Evolutionary conservation across 1,140 invertebrate genomes (phyloP).

Genomic region (Lepidurus apus): DNA sequence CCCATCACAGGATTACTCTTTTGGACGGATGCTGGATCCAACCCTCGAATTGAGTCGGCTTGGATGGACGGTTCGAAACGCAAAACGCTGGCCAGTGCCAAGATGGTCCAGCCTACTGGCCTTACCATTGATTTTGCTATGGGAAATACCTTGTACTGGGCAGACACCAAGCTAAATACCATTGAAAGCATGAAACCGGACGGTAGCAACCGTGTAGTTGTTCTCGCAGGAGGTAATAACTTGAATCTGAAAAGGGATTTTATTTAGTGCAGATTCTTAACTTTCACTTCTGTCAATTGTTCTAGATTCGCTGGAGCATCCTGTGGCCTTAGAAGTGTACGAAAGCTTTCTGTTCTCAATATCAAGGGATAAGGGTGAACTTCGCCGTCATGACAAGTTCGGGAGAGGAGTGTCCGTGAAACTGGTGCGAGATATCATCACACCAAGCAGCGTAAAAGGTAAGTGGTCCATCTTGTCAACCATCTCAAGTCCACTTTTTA

Average conservation of each 20-base stretch:
- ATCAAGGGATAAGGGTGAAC: slow-evolving; percentile 72
- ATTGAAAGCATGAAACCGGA: slow-evolving; percentile 85
- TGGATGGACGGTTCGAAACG: slow-evolving; percentile 89
- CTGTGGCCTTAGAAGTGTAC: slow-evolving; percentile 85
- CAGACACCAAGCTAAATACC: slow-evolving; percentile 85
- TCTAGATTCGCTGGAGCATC: slow-evolving; percentile 63
- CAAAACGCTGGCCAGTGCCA: slow-evolving; percentile 67
- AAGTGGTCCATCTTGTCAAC: slow-evolving; percentile 38
- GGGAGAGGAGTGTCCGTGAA: slow-evolving; percentile 82
- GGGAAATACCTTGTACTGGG: slow-evolving; percentile 89
- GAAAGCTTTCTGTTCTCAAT: slow-evolving; percentile 87
- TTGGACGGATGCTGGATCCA: slow-evolving; percentile 80
- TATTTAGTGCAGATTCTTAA: slow-evolving; percentile 27
- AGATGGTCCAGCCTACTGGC: slow-evolving; percentile 76
- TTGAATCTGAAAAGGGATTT: background rate
- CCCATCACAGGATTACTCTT: slow-evolving; percentile 73
- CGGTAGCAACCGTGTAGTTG: slow-evolving; percentile 67
- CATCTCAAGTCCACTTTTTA: background rate
- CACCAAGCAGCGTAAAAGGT: slow-evolving; percentile 78
- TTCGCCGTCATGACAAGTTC: slow-evolving; percentile 89
- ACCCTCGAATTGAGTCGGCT: slow-evolving; percentile 71
- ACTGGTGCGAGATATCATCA: slow-evolving; percentile 69
- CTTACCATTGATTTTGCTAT: slow-evolving; percentile 84
- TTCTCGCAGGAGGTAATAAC: slow-evolving; percentile 57
- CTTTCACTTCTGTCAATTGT: slow-evolving; percentile 37